Evolutionary conservation across 2,888 invertebrate genomes (phyloP).

Genomic region (Priocnemis perturbator): DNA sequence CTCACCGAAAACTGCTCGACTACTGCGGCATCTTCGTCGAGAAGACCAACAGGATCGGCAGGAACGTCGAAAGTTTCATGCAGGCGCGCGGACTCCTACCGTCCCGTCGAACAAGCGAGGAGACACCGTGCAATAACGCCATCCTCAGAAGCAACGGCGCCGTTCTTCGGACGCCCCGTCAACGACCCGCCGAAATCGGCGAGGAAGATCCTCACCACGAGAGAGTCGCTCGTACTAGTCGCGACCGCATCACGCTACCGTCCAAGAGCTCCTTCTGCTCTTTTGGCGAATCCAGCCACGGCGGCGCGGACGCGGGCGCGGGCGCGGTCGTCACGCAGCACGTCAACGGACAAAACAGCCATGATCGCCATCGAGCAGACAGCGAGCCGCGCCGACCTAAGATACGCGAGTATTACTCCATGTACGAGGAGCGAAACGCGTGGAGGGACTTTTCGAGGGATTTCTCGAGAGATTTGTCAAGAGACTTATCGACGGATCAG

Average conservation of each 20-base stretch:
- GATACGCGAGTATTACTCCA: background rate
- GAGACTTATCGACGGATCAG: slow-evolving; percentile 4
- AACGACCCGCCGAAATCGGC: slow-evolving; percentile 4
- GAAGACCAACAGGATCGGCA: slow-evolving; percentile 66
- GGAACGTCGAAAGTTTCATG: slow-evolving; percentile 64
- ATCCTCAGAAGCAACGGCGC: slow-evolving; percentile 40
- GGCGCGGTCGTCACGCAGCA: too few relatives aligned
- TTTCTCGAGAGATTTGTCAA: slow-evolving; percentile 21
- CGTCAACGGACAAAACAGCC: background rate
- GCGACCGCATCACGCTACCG: background rate
- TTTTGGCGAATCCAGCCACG: background rate
- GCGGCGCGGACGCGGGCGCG: too few relatives aligned
- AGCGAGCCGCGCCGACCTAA: background rate
- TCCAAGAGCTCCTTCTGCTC: background rate
- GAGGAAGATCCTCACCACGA: slow-evolving; percentile 11
- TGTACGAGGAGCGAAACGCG: background rate
- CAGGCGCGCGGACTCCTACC: slow-evolving; percentile 56
- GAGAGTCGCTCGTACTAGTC: background rate
- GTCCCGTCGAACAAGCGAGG: slow-evolving; percentile 36
- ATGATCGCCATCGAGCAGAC: too few relatives aligned
- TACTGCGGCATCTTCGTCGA: slow-evolving; percentile 68
- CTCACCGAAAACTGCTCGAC: slow-evolving; percentile 59
- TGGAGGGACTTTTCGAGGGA: slow-evolving; percentile 1
- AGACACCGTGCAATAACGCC: slow-evolving; percentile 1
- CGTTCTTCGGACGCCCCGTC: slow-evolving; percentile 34